Evolutionary conservation across 2,797 vertebrate species (phyloP).

Genomic region (Muraenolepis orangiensis): DNA sequence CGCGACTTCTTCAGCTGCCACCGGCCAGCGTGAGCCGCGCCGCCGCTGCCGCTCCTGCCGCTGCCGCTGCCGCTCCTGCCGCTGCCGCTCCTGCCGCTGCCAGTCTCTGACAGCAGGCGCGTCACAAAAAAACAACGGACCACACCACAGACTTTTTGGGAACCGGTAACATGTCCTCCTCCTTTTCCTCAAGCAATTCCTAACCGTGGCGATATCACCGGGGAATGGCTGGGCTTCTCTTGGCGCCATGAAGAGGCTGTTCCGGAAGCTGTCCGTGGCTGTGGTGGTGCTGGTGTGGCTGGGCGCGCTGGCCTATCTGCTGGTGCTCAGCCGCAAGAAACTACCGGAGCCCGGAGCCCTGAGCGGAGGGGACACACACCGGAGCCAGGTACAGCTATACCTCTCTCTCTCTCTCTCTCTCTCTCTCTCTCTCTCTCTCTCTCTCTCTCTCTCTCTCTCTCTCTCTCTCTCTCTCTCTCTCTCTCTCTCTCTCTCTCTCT

Average conservation of each 20-base stretch:
- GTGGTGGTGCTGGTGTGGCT: conserved; percentile 70
- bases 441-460: no score
- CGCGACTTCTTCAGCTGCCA: conserved; percentile 1
- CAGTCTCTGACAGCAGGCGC: no score
- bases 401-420: no score
- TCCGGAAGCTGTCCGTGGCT: conserved; percentile 62
- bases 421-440: no score
- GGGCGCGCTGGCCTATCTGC: conserved; percentile 69
- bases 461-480: no score
- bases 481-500: neutral
- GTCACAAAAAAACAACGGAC: no score
- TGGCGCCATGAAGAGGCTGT: conserved; percentile 61
- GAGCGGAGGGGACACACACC: conserved; percentile 13
- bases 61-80: neutral
- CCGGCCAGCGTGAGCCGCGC: neutral
- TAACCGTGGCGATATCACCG: neutral
- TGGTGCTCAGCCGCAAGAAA: conserved; percentile 67
- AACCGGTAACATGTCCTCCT: neutral
- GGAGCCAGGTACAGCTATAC: conserved; percentile 53
- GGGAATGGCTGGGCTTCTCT: neutral
- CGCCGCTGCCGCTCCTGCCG: neutral
- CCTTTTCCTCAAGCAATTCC: neutral
- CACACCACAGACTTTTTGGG: neutral
- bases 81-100: no score
- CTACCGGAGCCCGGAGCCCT: conserved; percentile 56